Evolutionary conservation across 2,113 vertebrate genomes (phyloP).

Genomic region (Sphyrna mokarran): DNA sequence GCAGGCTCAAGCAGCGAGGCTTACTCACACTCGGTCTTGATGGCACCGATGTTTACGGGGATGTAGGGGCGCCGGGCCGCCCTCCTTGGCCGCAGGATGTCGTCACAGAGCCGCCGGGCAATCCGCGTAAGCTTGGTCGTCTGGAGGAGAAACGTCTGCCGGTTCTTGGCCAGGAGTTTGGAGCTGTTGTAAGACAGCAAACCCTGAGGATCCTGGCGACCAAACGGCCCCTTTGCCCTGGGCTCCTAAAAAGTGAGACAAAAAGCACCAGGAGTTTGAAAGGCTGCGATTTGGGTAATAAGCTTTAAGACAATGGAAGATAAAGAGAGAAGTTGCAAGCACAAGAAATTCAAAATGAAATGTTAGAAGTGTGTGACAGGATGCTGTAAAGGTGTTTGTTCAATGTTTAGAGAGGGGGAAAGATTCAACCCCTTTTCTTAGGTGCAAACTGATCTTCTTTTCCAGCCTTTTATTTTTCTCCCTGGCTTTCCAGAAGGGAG

Average conservation of each 20-base stretch:
- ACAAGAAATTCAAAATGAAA: neutral
- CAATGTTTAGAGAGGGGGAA: neutral
- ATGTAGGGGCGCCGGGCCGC: slow-evolving; percentile 82
- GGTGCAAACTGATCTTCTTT: neutral
- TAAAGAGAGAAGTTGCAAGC: neutral
- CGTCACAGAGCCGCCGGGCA: slow-evolving; percentile 79
- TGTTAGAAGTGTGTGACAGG: neutral
- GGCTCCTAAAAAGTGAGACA: slow-evolving; percentile 56
- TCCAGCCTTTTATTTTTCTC: neutral
- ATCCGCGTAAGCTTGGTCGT: slow-evolving; percentile 87
- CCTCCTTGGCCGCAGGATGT: slow-evolving; percentile 78
- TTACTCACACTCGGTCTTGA: slow-evolving; percentile 83
- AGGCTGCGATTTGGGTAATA: neutral
- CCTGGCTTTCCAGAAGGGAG: neutral
- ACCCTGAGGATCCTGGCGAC: slow-evolving; percentile 81
- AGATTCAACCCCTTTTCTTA: neutral
- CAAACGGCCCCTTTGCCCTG: slow-evolving; percentile 70
- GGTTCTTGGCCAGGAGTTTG: slow-evolving; percentile 86
- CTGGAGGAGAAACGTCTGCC: slow-evolving; percentile 85
- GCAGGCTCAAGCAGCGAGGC: neutral
- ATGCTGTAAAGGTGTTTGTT: neutral
- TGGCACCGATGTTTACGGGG: slow-evolving; percentile 87
- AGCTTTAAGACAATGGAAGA: neutral
- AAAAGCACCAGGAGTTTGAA: neutral
- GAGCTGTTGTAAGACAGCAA: slow-evolving; percentile 81